A percentile compares a stretch with the other conserved stretches of the same genome.
Conservation (phyloP, 1,140 invertebrate genomes). For the Eupeodes corollae region DNA sequence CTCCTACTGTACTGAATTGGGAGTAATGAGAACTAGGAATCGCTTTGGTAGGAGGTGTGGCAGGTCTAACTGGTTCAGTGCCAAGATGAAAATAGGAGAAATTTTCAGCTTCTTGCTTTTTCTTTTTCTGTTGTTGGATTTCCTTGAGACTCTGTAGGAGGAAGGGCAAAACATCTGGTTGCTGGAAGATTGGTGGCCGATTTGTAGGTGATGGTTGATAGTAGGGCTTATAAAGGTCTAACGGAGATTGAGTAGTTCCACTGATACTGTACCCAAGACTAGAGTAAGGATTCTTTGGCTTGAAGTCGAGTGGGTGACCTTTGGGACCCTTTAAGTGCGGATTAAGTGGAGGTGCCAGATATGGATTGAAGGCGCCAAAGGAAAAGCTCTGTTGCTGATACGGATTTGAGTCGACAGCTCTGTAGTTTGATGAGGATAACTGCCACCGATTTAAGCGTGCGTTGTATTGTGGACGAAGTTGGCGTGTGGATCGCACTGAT, state of each 20-base stretch:
- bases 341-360: constrained; percentile 21
- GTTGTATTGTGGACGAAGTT: constrained; percentile 17
- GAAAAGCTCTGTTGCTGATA: constrained; percentile 13
- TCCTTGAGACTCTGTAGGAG: constrained; percentile 25
- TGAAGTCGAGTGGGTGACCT: constrained; percentile 9
- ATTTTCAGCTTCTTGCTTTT: constrained; percentile 24
- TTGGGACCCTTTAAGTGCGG: constrained; percentile 20
- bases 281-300: constrained; percentile 4
- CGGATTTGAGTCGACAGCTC: constrained; percentile 16
- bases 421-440: constrained; percentile 11
- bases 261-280: constrained; percentile 18
- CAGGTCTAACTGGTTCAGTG: constrained; percentile 13
- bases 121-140: constrained; percentile 21
- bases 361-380: constrained; percentile 28
- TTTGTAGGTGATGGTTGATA: constrained; percentile 16
- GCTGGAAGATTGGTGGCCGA: constrained; percentile 10
- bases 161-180: constrained; percentile 22
- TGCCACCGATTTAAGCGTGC: not conserved
- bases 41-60: constrained; percentile 4
- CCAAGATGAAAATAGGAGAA: constrained; percentile 35
- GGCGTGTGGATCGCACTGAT: constrained; percentile 18
- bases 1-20: constrained; percentile 40
- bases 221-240: constrained; percentile 22
- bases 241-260: constrained; percentile 16
- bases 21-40: constrained; percentile 37